Percentiles rank a stretch among this genome's conserved stretches.
Conservation (phyloP, 1,140 invertebrate genomes). For the Drosophila sulfurigaster region DNA sequence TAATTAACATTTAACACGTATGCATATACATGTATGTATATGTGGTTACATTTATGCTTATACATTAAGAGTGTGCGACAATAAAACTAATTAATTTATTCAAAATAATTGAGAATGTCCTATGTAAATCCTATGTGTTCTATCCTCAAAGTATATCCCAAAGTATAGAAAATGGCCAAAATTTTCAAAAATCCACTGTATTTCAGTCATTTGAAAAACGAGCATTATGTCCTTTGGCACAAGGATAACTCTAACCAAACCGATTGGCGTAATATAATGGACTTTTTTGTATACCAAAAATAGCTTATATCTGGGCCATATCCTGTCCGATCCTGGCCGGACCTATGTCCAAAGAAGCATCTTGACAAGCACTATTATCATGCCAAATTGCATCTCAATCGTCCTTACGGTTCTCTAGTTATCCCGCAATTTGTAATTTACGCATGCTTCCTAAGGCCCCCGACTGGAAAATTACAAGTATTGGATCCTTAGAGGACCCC, state of each 20-base stretch:
- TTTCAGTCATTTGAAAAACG: not conserved
- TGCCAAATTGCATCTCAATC: constrained; percentile 9
- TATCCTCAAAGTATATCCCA: not conserved
- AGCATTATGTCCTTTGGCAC: not conserved
- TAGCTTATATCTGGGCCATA: not conserved
- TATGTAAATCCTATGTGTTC: too few species aligned
- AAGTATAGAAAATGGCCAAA: not conserved
- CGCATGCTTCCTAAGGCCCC: too few species aligned
- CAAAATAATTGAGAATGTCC: constrained; percentile 35
- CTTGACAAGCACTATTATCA: not conserved
- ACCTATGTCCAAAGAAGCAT: not conserved
- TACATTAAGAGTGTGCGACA: constrained; percentile 83
- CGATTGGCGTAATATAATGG: not conserved
- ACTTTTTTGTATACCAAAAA: constrained; percentile 9
- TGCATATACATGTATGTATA: constrained; percentile 36
- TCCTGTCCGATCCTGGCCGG: not conserved
- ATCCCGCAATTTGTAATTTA: too few species aligned
- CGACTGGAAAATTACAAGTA: too few species aligned
- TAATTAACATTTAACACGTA: constrained; percentile 26
- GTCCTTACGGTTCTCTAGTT: not conserved
- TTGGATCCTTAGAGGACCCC: too few species aligned
- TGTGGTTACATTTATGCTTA: constrained; percentile 26
- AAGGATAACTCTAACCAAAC: too few species aligned
- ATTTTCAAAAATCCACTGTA: not conserved
- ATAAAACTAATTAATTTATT: constrained; percentile 84